A percentile compares a stretch with the other conserved stretches of the same genome.
phyloP scores from a whole-genome alignment of 2,113 vertebrate genomes.

The Triplophysa dalaica region DNA sequence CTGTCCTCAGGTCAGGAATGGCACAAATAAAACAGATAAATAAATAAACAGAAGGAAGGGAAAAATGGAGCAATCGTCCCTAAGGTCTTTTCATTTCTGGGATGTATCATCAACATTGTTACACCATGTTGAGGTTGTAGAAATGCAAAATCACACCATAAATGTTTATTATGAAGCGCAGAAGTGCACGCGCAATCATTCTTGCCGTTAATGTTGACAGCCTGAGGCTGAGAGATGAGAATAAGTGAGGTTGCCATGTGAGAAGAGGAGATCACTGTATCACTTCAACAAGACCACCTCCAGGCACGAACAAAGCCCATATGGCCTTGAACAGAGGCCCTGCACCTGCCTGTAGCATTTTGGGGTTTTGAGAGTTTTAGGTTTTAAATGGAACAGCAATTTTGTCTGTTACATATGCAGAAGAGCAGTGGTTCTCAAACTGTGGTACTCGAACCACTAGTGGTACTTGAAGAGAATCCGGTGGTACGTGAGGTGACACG shows the following conservation, averaged over 20 bases:
- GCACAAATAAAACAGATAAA: conserved; percentile 64
- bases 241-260: conserved; percentile 35
- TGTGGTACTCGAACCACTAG: too few relatives aligned
- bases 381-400: neutral
- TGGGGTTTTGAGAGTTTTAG: neutral
- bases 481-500: too few relatives aligned
- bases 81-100: conserved; percentile 73
- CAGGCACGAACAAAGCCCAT: conserved; percentile 45
- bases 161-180: conserved; percentile 29
- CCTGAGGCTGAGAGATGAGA: conserved; percentile 27
- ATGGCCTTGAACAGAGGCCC: conserved; percentile 45
- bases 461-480: too few relatives aligned
- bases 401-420: neutral
- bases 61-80: conserved; percentile 77
- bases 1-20: conserved; percentile 34
- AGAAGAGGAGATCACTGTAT: conserved; percentile 36
- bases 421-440: neutral
- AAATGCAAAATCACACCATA: conserved; percentile 53
- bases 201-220: conserved; percentile 5
- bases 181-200: conserved; percentile 13
- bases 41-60: conserved; percentile 66
- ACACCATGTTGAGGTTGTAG: conserved; percentile 28
- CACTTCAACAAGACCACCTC: conserved; percentile 48
- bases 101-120: conserved; percentile 55
- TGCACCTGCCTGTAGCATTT: conserved; percentile 43